These are phyloP conservation scores for Phylloscopus trochilus DNA, from an alignment of 2,113 vertebrate species.

Conservation along the genomic window DNA sequence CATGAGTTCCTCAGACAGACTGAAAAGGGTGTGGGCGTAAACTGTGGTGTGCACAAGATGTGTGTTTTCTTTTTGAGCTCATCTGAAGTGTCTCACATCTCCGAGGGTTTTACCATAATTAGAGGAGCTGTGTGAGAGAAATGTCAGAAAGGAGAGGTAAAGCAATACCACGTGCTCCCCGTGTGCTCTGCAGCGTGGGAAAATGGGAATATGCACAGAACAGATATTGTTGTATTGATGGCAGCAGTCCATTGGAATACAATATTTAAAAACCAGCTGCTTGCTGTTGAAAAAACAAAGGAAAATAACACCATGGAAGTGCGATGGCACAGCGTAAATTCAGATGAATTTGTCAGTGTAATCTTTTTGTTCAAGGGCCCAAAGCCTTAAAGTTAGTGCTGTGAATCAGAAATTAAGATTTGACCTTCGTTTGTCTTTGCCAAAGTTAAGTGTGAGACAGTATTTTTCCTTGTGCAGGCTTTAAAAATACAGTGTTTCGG, in stretches of 20 bases:
- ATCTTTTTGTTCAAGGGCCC: background rate
- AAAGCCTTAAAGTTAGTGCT: constrained; percentile 25
- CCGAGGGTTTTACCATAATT: background rate
- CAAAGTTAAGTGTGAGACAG: constrained; percentile 17
- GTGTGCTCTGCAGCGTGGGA: background rate
- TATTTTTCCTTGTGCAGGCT: constrained; percentile 21
- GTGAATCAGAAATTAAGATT: background rate
- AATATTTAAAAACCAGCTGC: background rate
- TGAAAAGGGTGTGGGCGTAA: background rate
- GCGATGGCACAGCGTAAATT: background rate
- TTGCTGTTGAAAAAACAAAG: background rate
- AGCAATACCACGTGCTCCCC: background rate
- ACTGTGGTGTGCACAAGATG: background rate
- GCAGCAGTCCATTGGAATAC: background rate
- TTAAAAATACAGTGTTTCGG: background rate
- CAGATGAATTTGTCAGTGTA: background rate
- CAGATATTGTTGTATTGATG: background rate
- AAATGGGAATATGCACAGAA: background rate
- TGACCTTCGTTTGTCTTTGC: background rate
- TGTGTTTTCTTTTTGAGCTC: background rate
- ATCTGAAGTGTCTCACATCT: background rate
- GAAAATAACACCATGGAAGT: background rate
- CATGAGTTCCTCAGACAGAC: background rate
- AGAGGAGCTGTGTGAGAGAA: background rate
- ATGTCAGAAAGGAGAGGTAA: background rate